phyloP scores from a whole-genome alignment of 2,888 invertebrate species.

The Fabriciana adippe region DNA sequence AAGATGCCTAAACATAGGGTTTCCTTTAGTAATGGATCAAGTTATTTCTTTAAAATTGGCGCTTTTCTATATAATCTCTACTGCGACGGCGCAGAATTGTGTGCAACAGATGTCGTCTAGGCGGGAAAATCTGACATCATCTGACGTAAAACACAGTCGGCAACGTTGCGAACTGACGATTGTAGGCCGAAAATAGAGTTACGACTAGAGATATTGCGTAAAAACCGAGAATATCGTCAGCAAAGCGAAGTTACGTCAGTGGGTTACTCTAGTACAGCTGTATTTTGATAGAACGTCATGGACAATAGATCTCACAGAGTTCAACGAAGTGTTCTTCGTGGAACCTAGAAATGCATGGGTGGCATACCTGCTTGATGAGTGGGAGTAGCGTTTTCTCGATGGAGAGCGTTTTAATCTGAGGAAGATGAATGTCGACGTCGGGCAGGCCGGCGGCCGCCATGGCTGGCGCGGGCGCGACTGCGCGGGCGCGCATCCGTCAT shows the following conservation, averaged over 20 bases:
- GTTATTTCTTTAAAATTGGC: slow-evolving; percentile 53
- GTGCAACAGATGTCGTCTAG: slow-evolving; percentile 75
- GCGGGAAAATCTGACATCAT: slow-evolving; percentile 73
- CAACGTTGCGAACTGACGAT: slow-evolving; percentile 57
- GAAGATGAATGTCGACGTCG: slow-evolving; percentile 79
- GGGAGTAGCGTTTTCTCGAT: slow-evolving; percentile 97
- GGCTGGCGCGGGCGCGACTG: slow-evolving; percentile 79
- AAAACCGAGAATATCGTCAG: slow-evolving; percentile 60
- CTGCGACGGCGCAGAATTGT: slow-evolving; percentile 63
- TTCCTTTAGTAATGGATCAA: slow-evolving; percentile 7
- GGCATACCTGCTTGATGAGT: slow-evolving; percentile 94
- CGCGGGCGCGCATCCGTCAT: slow-evolving; percentile 64
- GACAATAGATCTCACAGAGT: slow-evolving; percentile 30
- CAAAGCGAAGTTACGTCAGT: slow-evolving; percentile 64
- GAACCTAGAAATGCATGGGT: slow-evolving; percentile 48
- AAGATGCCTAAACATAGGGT: neutral
- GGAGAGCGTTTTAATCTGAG: slow-evolving; percentile 96
- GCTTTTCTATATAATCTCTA: slow-evolving; percentile 44
- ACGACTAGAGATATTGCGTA: slow-evolving; percentile 67
- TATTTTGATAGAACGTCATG: slow-evolving; percentile 39
- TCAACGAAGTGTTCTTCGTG: slow-evolving; percentile 31
- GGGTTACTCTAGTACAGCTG: slow-evolving; percentile 43
- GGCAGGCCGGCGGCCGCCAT: slow-evolving; percentile 84
- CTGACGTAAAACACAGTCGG: slow-evolving; percentile 49
- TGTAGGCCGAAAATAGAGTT: slow-evolving; percentile 66